phyloP scores from a whole-genome alignment of 2,113 vertebrate genomes.

The Engystomops pustulosus region DNA sequence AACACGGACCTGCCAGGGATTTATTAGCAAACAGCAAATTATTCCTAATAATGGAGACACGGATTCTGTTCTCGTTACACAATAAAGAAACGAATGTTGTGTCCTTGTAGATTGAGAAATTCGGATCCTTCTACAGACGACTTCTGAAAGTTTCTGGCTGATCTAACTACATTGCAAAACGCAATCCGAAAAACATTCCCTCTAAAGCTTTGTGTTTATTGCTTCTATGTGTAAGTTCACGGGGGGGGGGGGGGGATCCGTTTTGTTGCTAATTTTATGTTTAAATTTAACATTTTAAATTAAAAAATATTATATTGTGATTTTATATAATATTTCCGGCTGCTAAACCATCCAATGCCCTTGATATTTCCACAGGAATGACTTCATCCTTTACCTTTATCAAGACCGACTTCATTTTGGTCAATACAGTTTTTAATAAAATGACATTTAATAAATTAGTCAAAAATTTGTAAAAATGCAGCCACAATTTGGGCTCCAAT shows the following conservation, averaged over 20 bases:
- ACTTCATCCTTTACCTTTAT: no score
- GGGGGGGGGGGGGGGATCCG: no score
- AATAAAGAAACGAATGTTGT: slow-evolving; percentile 50
- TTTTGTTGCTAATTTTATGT: background rate
- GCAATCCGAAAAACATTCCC: background rate
- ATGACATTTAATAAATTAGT: no score
- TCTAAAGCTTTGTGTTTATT: background rate
- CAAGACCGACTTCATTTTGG: no score
- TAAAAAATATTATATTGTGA: background rate
- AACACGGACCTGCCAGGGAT: no score
- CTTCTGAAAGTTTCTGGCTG: slow-evolving; percentile 20
- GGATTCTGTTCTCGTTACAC: slow-evolving; percentile 29
- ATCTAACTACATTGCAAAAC: background rate
- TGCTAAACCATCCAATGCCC: no score
- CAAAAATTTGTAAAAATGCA: no score
- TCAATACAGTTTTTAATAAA: no score
- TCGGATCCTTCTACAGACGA: background rate
- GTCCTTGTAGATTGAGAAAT: slow-evolving; percentile 56
- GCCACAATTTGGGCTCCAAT: no score
- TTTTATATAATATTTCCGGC: no score
- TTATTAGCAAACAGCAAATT: slow-evolving; percentile 3
- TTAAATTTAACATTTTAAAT: background rate
- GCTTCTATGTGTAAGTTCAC: background rate
- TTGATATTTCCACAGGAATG: no score
- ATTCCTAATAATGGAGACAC: background rate